Evolutionary conservation across 2,888 invertebrate species (phyloP).

Genomic region (Hemistola chrysoprasaria): DNA sequence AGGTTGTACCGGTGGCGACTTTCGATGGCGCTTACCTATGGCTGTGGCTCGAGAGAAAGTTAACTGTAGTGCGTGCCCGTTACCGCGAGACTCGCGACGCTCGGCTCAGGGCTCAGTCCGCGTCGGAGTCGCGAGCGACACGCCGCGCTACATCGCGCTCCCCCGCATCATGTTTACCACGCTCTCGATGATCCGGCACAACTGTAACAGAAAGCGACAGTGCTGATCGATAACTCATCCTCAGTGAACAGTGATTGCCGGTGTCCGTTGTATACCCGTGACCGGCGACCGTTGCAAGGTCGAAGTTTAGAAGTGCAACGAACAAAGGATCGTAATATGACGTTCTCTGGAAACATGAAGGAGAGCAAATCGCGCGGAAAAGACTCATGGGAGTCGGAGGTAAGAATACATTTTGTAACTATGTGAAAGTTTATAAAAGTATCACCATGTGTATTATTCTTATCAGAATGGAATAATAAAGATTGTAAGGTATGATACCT

Average conservation of each 20-base stretch:
- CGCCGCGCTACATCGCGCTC: constrained; percentile 29
- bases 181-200: constrained; percentile 46
- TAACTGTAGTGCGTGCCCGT: constrained; percentile 80
- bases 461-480: constrained; percentile 47
- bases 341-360: constrained; percentile 75
- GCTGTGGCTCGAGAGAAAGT: constrained; percentile 74
- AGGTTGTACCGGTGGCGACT: constrained; percentile 62
- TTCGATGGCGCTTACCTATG: constrained; percentile 74
- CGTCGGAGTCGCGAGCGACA: constrained; percentile 38
- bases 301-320: constrained; percentile 59
- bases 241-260: constrained; percentile 39
- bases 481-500: constrained; percentile 32
- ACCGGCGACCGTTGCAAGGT: constrained; percentile 28
- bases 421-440: background rate
- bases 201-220: constrained; percentile 70
- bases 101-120: constrained; percentile 48
- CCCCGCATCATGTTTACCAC: constrained; percentile 56
- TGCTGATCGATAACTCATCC: constrained; percentile 48
- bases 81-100: constrained; percentile 51
- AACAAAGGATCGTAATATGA: constrained; percentile 62
- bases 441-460: constrained; percentile 43
- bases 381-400: constrained; percentile 77
- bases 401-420: constrained; percentile 37
- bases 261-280: constrained; percentile 28
- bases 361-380: constrained; percentile 72